Evolutionary conservation across 1,140 invertebrate genomes (phyloP), one percentile per base, ranked within the genome.

Genomic region (Zaprionus tsacasi): DNA sequence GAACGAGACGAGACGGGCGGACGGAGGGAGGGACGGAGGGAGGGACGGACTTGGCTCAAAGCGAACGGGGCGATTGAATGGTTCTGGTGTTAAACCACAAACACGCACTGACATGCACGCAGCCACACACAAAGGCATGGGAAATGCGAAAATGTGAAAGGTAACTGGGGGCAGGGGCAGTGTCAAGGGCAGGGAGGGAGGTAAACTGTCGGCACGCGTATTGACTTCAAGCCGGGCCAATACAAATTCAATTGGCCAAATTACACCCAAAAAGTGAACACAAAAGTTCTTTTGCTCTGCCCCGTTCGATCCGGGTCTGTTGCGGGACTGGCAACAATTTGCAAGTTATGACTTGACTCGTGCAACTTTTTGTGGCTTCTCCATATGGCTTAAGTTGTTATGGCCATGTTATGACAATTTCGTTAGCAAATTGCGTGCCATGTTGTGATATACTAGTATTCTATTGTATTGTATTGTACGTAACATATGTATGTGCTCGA

Each of bases 211-310:
- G 48, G 59, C 52, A 17, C 27, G 36, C 38, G 40, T 57, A 74
- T 55, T 81, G 66, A 70, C 71, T 63, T 57, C 40, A 64, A 58
- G 1, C 50, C n/a, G 17, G 54, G 58, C 71, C 71, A 86, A 74
- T 68, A 75, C 71, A 68, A 76, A 86, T 82, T 75, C 82, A 86
- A 86, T 86, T 87, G 72, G 72, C 69, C 76, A 82, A 82, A 82
- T 78, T 82, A 61, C 57, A 68, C 30, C 50, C 50, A 69, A 68
- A 68, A 73, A 76, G 57, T 64, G 68, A 30, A 57, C 52, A 52
- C 50, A 76, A 70, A 83, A 83, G 17, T 82, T 76, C 21, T 71
- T 12, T 61, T 33, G 55, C 21, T 5, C 56, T 52, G n/a, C 21
- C 21, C 21, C 21, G 27, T 21, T 50, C 33, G 52, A 38, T 17